phyloP scores from a whole-genome alignment of 1,140 invertebrate genomes.

The Heliconius eleuchia region DNA sequence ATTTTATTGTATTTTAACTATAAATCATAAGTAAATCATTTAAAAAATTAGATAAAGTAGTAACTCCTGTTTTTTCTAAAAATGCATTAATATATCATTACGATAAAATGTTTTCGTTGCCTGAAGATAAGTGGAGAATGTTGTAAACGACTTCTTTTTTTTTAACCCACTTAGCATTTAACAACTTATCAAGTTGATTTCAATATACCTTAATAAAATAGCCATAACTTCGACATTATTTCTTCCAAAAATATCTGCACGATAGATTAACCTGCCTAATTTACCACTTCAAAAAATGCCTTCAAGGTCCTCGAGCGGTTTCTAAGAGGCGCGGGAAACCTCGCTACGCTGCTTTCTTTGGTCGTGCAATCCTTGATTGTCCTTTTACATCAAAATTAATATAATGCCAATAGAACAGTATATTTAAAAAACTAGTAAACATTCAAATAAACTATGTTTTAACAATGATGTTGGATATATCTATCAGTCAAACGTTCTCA shows the following conservation, averaged over 20 bases:
- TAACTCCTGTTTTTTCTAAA: background rate
- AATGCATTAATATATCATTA: background rate
- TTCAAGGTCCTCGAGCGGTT: too few species aligned
- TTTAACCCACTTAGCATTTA: background rate
- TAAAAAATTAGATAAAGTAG: background rate
- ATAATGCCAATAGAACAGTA: background rate
- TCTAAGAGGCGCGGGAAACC: too few species aligned
- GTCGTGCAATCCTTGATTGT: background rate
- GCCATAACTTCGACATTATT: too few species aligned
- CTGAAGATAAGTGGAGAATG: background rate
- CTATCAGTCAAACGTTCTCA: conserved; percentile 22
- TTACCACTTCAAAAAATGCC: too few species aligned
- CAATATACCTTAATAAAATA: too few species aligned
- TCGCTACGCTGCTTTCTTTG: too few species aligned
- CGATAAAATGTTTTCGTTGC: background rate
- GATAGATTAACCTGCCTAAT: too few species aligned
- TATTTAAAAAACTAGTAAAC: background rate
- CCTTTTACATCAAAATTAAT: background rate
- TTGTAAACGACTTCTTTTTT: background rate
- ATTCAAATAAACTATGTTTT: background rate
- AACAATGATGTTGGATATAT: background rate
- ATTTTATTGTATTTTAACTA: background rate
- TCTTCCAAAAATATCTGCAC: too few species aligned
- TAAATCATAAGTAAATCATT: background rate
- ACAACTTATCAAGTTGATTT: background rate